These are phyloP conservation scores for Dreissena rostriformis DNA, from an alignment of 1,140 invertebrate genomes.

Conservation along the genomic window DNA sequence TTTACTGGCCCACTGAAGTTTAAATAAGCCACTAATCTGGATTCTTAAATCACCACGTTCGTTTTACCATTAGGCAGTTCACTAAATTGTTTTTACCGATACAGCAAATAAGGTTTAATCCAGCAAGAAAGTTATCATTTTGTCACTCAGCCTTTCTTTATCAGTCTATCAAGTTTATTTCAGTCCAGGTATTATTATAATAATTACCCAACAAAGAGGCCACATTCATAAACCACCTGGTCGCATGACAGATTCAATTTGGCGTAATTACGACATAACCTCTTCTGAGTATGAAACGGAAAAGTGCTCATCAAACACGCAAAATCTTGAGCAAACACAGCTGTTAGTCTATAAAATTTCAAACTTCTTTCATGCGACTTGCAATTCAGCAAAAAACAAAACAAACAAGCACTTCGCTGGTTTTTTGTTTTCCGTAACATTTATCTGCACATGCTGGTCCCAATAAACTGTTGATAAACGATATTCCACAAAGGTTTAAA, in stretches of 20 bases:
- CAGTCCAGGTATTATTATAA: conserved; percentile 16
- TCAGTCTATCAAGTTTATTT: conserved; percentile 37
- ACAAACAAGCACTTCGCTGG: background rate
- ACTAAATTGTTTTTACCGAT: background rate
- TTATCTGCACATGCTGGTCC: no score
- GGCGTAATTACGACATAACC: conserved; percentile 22
- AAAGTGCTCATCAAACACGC: background rate
- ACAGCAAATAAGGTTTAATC: conserved; percentile 29
- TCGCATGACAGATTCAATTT: conserved; percentile 11
- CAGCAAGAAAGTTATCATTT: conserved; percentile 14
- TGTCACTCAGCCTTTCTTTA: conserved; percentile 8
- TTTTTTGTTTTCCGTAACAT: background rate
- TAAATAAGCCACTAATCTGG: background rate
- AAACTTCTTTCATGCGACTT: background rate
- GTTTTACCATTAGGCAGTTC: conserved; percentile 1
- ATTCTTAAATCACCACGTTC: background rate
- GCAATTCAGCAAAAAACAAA: background rate
- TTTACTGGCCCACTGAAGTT: background rate
- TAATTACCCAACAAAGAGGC: conserved; percentile 14
- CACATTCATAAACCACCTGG: conserved; percentile 29
- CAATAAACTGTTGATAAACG: background rate
- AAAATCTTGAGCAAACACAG: background rate
- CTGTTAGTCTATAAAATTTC: background rate
- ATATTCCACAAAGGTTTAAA: conserved; percentile 22
- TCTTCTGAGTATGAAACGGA: background rate